Base-by-base conservation (phyloP, 2,888 invertebrate species). In the Mellilla xanthometata region DNA sequence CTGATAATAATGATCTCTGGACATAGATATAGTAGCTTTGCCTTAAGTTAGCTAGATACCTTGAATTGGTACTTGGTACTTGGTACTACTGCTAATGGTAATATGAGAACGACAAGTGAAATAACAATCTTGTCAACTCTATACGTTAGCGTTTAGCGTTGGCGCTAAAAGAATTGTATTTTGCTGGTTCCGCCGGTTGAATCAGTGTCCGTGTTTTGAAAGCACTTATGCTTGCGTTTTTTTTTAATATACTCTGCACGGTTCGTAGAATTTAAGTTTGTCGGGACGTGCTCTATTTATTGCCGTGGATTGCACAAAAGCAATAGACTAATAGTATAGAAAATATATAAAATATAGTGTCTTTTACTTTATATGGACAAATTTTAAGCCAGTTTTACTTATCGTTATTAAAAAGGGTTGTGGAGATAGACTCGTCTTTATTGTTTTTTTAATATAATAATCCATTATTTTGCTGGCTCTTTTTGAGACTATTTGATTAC, bases 401-500 rank as follows among this genome's bases (percentile, higher is more conserved):
- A 39, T 39, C 39, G 44, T 24, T 24, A 45, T n/a, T n/a, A 41
- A 49, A 53, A 88, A 87, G 85, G 90, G 88, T 88, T 88, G 88
- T 88, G 88, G 88, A 88, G 76, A 70, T 75, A 76, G 84, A 82
- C 80, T 79, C 75, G 73, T 69, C 54, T 48, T 59, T 54, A 49
- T 49, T 40, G 43, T 47, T 38, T n/a, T n/a, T n/a, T 39, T 47
- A 52, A 39, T 35, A 30, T 40, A 15, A 35, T 36, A 24, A 19
- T 22, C n/a, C 35, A 32, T 12, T 46, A n/a, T 39, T 13, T 50
- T 9, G n/a, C 38, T 41, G 33, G 38, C 44, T 56, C 48, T 39
- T 45, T 54, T 53, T 52, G 48, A 49, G 32, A 52, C 24, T 45
- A n/a, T 24, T 24, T n/a, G n/a, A 24, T 49, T 36, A 46, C 24